Evolutionary conservation across 2,888 invertebrate genomes (phyloP), one percentile per base, ranked within the genome.

Genomic region (Cephus pygmeus): DNA sequence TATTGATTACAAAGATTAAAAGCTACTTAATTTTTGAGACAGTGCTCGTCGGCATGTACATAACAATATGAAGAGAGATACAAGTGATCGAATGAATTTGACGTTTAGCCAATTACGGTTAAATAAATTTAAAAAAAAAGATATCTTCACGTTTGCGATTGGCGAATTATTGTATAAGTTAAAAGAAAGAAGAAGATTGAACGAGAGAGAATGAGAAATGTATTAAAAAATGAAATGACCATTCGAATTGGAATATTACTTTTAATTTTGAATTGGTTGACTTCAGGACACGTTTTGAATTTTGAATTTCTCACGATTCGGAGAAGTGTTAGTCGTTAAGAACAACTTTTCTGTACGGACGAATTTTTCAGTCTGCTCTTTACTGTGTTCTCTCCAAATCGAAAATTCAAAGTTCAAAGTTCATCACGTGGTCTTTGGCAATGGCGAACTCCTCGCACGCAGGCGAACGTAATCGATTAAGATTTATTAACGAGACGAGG

Each of bases 401-500:
- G 79, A 83, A 84, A 15, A 23, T 80, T 80, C 82, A 79, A 83
- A 84, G 84, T 85, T 86, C 82, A 81, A 84, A 84, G 85, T 81
- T 83, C 82, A 85, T 83, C 83, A 85, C 85, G 85, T 87, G 87
- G 87, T 85, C 86, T 87, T 76, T 79, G 81, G 77, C 73, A 80
- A 78, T 56, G 74, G 75, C 73, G 75, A 83, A 82, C 35, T 56
- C 56, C 75, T 69, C 79, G 76, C 31, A 79, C 83, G 76, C 78
- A 81, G 87, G 86, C 79, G 84, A 83, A 88, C 82, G 84, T 23
- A 56, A 89, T 86, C 83, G 86, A 87, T 83, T 85, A 90, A 89
- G 89, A 88, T 88, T 88, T 87, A 88, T 56, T 56, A 56, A 56
- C 56, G 40, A 87, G 85, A 88, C 88, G 87, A 88, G 88, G 85